A percentile compares a stretch with the other conserved stretches of the same genome.
Evolutionary conservation across 2,113 vertebrate genomes (phyloP).

Genomic region (Entelurus aequoreus): DNA sequence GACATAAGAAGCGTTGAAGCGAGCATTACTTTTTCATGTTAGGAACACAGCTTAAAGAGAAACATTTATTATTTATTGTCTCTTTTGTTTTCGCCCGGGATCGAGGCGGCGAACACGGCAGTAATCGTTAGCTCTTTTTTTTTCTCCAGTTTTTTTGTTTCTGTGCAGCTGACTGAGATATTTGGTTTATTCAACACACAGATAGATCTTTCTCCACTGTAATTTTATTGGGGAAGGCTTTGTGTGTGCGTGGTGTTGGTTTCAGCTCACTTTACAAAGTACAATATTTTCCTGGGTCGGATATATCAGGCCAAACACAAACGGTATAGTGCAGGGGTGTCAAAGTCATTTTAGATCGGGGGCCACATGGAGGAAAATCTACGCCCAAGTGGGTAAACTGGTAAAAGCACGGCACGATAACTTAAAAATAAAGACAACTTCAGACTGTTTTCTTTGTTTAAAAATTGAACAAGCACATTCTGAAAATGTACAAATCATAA

Average conservation of each 20-base stretch:
- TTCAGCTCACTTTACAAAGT: no score
- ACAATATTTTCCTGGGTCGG: no score
- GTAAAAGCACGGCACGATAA: no score
- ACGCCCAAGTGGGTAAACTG: no score
- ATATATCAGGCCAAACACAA: no score
- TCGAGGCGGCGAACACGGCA: constrained; percentile 26
- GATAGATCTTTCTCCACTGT: background rate
- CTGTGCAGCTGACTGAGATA: constrained; percentile 4
- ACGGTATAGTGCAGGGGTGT: background rate
- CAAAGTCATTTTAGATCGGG: no score
- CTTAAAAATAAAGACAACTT: no score
- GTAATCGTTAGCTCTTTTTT: constrained; percentile 12
- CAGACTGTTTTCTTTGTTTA: no score
- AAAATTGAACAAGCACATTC: no score
- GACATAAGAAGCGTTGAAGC: constrained; percentile 64
- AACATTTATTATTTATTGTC: constrained; percentile 70
- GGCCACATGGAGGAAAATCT: no score
- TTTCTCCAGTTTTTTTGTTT: background rate
- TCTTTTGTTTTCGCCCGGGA: constrained; percentile 53
- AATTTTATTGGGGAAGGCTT: constrained; percentile 2
- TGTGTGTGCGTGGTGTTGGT: no score
- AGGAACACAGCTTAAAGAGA: constrained; percentile 62
- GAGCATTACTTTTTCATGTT: constrained; percentile 68
- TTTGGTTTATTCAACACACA: constrained; percentile 11
- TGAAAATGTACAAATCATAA: no score